A percentile compares a stretch with the other conserved stretches of the same genome.
Evolutionary conservation across 2,113 vertebrate genomes (phyloP).

Genomic region (Nycticryphes semicollaris): DNA sequence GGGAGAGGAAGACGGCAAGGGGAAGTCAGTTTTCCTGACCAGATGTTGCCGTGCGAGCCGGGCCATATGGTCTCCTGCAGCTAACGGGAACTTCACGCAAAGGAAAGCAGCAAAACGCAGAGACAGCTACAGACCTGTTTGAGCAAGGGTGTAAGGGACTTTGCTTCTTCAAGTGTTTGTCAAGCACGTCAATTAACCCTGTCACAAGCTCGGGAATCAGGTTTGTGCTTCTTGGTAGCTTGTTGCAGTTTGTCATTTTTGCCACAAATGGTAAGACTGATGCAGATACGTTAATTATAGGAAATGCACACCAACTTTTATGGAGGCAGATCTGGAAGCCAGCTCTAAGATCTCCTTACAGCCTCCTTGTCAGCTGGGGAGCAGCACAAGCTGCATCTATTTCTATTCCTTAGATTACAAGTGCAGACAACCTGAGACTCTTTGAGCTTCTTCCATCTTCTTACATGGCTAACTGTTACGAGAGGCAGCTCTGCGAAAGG

Average conservation of each 20-base stretch:
- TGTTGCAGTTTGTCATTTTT: not conserved
- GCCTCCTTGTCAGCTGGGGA: not conserved
- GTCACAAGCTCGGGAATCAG: not conserved
- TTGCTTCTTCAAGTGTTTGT: not conserved
- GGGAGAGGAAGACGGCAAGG: not conserved
- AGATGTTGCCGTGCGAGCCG: not conserved
- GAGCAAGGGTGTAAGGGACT: not conserved
- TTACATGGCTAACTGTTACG: not conserved
- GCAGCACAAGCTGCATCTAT: not conserved
- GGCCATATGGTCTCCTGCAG: constrained; percentile 22
- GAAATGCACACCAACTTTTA: not conserved
- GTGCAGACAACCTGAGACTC: not conserved
- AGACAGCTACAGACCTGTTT: not conserved
- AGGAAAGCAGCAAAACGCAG: not conserved
- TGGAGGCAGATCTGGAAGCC: not conserved
- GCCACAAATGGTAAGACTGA: not conserved
- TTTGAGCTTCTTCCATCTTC: constrained; percentile 12
- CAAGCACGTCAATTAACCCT: not conserved
- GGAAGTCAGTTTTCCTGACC: constrained; percentile 42
- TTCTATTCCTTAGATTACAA: constrained; percentile 40
- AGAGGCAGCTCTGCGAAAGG: constrained; percentile 7
- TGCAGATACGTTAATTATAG: not conserved
- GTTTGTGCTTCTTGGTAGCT: not conserved
- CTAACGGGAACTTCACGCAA: not conserved
- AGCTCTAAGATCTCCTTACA: not conserved